phyloP scores from a whole-genome alignment of 2,888 invertebrate genomes.

The Phoenoteleia sp. region DNA sequence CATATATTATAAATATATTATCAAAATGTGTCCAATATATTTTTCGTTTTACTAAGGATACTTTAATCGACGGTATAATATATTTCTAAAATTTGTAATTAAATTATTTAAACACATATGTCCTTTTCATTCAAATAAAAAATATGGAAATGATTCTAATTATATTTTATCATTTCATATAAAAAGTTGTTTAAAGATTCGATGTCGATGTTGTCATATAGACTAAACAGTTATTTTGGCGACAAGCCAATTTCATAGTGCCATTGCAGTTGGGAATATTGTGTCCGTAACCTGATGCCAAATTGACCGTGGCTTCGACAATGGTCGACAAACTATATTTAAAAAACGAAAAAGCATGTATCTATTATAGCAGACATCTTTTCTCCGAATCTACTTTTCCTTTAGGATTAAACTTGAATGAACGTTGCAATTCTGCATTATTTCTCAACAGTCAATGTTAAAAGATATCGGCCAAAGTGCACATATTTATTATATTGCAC shows the following conservation, averaged over 20 bases:
- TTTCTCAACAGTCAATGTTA: too few species aligned
- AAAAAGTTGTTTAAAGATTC: constrained; percentile 53
- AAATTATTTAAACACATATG: too few species aligned
- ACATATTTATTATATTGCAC: too few species aligned
- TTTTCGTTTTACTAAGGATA: too few species aligned
- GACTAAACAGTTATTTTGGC: constrained; percentile 51
- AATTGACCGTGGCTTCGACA: constrained; percentile 55
- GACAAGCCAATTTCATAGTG: constrained; percentile 47
- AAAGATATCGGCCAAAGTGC: too few species aligned
- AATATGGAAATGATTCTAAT: not conserved
- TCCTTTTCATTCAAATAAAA: too few species aligned
- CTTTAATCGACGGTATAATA: too few species aligned
- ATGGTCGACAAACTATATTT: constrained; percentile 48
- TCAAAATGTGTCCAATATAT: too few species aligned
- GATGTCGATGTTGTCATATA: constrained; percentile 36
- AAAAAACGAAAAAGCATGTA: constrained; percentile 30
- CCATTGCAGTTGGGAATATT: constrained; percentile 48
- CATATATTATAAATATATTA: too few species aligned
- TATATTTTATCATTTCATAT: constrained; percentile 25
- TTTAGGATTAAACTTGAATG: not conserved
- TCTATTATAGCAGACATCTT: constrained; percentile 24
- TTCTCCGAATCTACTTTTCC: not conserved
- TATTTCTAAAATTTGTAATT: too few species aligned
- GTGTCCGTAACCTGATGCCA: constrained; percentile 51
- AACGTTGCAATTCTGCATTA: too few species aligned